Conservation (phyloP, 2,888 invertebrate species). For the Elysia crispata region DNA sequence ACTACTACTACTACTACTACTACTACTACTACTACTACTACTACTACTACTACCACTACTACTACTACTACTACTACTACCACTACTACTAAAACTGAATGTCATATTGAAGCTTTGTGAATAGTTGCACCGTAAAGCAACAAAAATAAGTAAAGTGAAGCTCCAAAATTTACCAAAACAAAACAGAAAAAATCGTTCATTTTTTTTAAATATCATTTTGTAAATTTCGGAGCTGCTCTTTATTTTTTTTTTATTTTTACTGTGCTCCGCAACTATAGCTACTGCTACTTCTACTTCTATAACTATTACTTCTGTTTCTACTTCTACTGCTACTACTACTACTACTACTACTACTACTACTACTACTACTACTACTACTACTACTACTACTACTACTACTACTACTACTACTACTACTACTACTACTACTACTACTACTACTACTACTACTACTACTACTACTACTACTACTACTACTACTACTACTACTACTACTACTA, state of each 20-base stretch:
- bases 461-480: slow-evolving; percentile 16
- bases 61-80: slow-evolving; percentile 2
- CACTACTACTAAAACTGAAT: too few species aligned
- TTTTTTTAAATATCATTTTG: too few species aligned
- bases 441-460: slow-evolving; percentile 19
- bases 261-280: too few species aligned
- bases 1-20: slow-evolving; percentile 16
- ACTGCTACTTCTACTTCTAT: too few species aligned
- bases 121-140: too few species aligned
- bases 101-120: too few species aligned
- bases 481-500: slow-evolving; percentile 19
- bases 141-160: too few species aligned
- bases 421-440: slow-evolving; percentile 10
- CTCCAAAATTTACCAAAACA: too few species aligned
- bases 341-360: slow-evolving; percentile 10
- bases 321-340: slow-evolving; percentile 16
- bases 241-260: too few species aligned
- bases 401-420: not conserved
- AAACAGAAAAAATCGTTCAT: too few species aligned
- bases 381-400: not conserved
- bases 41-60: not conserved
- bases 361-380: slow-evolving; percentile 6
- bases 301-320: too few species aligned
- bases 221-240: too few species aligned
- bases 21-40: not conserved